Conservation (phyloP, 2,797 vertebrate species). For the Poeciliopsis paucimaculata region DNA sequence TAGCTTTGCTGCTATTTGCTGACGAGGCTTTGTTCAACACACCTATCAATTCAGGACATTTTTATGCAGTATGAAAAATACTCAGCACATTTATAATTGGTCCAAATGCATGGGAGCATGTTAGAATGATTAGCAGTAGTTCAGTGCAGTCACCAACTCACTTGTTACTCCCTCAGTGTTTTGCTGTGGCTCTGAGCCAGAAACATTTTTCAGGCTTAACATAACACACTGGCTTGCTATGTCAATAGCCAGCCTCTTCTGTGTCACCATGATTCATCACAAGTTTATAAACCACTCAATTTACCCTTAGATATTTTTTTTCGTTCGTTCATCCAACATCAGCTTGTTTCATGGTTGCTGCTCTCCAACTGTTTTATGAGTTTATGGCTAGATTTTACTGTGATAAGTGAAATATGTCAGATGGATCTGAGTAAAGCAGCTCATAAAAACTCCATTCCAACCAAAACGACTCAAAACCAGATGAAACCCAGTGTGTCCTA, state of each 20-base stretch:
- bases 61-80: not conserved
- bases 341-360: not conserved
- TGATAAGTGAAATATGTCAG: not conserved
- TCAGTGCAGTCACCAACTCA: not conserved
- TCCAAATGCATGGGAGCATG: not conserved
- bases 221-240: slow-evolving; percentile 14
- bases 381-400: not conserved
- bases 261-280: slow-evolving; percentile 6
- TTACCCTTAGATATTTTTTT: not conserved
- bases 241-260: slow-evolving; percentile 16
- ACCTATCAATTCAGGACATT: not conserved
- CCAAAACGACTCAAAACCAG: not conserved
- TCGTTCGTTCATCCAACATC: not conserved
- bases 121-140: not conserved
- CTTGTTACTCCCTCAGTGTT: not conserved
- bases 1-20: slow-evolving; percentile 15
- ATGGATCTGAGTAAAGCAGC: not conserved
- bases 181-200: slow-evolving; percentile 1
- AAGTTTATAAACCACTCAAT: not conserved
- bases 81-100: not conserved
- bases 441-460: not conserved
- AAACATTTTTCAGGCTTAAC: slow-evolving; percentile 5
- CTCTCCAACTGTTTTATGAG: not conserved
- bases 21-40: not conserved
- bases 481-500: not conserved